A percentile compares a stretch with the other conserved stretches of the same genome.
phyloP scores from a whole-genome alignment of 37 sponge, comb jelly and placozoan species.

The Crambe crambe region DNA sequence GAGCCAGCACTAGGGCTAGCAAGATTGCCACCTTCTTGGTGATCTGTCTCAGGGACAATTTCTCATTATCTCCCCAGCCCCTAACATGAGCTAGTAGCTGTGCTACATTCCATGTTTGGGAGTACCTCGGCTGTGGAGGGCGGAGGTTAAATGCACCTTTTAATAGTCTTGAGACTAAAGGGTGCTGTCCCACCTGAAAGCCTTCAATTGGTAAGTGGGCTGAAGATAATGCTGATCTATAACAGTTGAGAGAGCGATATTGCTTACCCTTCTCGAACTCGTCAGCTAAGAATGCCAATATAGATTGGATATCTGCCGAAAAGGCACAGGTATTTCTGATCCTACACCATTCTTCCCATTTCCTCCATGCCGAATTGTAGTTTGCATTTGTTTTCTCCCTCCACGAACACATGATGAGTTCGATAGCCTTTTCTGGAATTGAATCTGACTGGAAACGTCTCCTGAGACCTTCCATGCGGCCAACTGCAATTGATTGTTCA shows the following conservation, averaged over 20 bases:
- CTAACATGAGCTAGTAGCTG: neutral
- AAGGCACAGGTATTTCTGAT: neutral
- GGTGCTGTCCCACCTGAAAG: neutral
- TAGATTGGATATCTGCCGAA: neutral
- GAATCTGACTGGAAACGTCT: neutral
- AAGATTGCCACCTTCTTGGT: constrained; percentile 1
- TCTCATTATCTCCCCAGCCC: neutral
- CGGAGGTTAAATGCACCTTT: constrained; percentile 10
- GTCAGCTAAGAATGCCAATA: neutral
- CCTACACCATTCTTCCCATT: neutral
- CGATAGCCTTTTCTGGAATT: constrained; percentile 1
- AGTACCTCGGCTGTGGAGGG: constrained; percentile 8
- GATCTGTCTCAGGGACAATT: neutral
- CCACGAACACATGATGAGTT: constrained; percentile 20
- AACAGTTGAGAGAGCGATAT: constrained; percentile 11
- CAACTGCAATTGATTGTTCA: constrained; percentile 1
- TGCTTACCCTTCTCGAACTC: constrained; percentile 1
- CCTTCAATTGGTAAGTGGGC: neutral
- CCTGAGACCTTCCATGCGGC: constrained; percentile 28
- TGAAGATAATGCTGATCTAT: constrained; percentile 5
- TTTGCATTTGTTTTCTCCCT: neutral
- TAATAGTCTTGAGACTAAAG: neutral
- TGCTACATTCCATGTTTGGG: constrained; percentile 6
- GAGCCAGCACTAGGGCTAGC: constrained; percentile 1
- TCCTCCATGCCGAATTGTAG: constrained; percentile 5